phyloP scores from a whole-genome alignment of 1,140 invertebrate species.

The Hyphantria cunea region DNA sequence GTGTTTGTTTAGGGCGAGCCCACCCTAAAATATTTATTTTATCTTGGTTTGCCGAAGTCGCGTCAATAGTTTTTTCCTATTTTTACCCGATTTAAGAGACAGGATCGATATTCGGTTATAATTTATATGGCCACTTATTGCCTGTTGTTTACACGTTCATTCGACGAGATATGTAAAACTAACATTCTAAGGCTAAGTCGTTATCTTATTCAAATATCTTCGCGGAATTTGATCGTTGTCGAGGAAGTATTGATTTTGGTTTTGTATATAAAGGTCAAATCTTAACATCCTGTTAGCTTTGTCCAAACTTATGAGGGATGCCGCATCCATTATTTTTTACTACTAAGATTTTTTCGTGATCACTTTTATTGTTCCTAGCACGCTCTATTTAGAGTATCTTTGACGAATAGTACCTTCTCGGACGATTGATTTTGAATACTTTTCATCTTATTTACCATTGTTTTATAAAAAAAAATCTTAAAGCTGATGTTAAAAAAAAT shows the following conservation, averaged over 20 bases:
- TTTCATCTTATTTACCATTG: too few relatives aligned
- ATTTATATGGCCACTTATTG: slow-evolving; percentile 66
- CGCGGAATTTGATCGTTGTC: slow-evolving; percentile 62
- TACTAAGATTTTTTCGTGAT: neutral
- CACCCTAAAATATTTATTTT: slow-evolving; percentile 81
- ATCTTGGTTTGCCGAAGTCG: slow-evolving; percentile 78
- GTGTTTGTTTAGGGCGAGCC: slow-evolving; percentile 78
- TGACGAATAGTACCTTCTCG: too few relatives aligned
- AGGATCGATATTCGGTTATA: slow-evolving; percentile 67
- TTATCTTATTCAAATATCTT: slow-evolving; percentile 74
- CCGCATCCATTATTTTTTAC: slow-evolving; percentile 7
- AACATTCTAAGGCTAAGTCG: slow-evolving; percentile 61
- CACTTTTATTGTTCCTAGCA: too few relatives aligned
- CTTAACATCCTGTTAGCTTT: slow-evolving; percentile 55
- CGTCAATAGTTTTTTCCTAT: slow-evolving; percentile 77
- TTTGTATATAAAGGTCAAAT: slow-evolving; percentile 40
- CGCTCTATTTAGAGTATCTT: too few relatives aligned
- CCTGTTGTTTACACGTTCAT: slow-evolving; percentile 59
- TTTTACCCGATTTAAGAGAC: slow-evolving; percentile 70
- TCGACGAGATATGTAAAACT: slow-evolving; percentile 64
- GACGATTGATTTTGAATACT: too few relatives aligned
- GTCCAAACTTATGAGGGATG: slow-evolving; percentile 40
- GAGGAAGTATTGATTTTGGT: slow-evolving; percentile 64
- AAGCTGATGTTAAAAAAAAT: too few relatives aligned
- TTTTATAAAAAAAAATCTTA: too few relatives aligned